Evolutionary conservation across 35 echinoderm and acorn worm genomes (phyloP).

Genomic region (Apostichopus japonicus): DNA sequence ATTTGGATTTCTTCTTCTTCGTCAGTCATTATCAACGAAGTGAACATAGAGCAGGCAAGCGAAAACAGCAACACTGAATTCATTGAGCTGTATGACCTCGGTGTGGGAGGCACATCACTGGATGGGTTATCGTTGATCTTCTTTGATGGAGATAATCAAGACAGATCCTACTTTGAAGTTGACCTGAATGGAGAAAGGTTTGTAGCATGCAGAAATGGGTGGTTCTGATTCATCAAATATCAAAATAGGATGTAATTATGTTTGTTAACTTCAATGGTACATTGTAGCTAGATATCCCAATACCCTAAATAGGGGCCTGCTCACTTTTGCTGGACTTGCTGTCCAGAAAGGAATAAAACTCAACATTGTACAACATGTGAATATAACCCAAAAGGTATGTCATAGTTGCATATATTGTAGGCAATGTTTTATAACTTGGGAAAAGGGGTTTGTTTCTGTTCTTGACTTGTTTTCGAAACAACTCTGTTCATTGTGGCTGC

Average conservation of each 20-base stretch:
- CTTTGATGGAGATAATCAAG: slow-evolving; percentile 84
- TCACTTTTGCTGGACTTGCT: too few relatives aligned
- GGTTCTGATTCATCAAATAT: not conserved
- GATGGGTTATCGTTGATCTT: slow-evolving; percentile 80
- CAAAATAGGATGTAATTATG: not conserved
- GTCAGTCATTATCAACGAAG: slow-evolving; percentile 81
- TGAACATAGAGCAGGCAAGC: slow-evolving; percentile 56
- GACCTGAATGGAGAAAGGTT: slow-evolving; percentile 80
- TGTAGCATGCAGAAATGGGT: not conserved
- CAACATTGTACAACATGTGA: too few relatives aligned
- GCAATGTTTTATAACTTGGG: too few relatives aligned
- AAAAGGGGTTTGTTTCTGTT: too few relatives aligned
- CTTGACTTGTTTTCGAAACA: too few relatives aligned
- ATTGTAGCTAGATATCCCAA: too few relatives aligned
- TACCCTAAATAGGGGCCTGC: too few relatives aligned
- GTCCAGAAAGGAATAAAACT: too few relatives aligned
- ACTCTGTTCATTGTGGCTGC: too few relatives aligned
- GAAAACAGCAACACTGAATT: slow-evolving; percentile 60
- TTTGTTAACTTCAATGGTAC: too few relatives aligned
- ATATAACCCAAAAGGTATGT: too few relatives aligned
- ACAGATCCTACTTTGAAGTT: slow-evolving; percentile 91
- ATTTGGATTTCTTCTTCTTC: not conserved
- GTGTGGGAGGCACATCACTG: slow-evolving; percentile 57
- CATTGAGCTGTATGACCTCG: slow-evolving; percentile 79
- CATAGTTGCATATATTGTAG: too few relatives aligned